phyloP scores from a whole-genome alignment of 2,888 invertebrate genomes.

The Platypus cylindrus region DNA sequence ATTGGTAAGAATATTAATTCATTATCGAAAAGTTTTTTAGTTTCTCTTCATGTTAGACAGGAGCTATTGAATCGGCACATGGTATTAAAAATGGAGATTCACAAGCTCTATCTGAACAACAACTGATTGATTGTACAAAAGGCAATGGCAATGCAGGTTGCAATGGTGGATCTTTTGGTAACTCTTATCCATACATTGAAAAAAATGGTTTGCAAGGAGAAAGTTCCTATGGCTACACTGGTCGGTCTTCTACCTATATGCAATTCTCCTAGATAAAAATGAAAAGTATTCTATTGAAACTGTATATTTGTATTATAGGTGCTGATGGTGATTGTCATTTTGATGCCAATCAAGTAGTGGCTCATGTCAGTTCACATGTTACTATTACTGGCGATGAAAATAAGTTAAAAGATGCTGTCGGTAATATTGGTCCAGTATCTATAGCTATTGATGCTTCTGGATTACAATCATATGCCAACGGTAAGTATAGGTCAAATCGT shows the following conservation, averaged over 20 bases:
- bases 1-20: no score
- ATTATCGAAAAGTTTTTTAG: no score
- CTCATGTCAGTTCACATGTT: slow-evolving; percentile 6
- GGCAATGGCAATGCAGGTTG: slow-evolving; percentile 7
- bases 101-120: slow-evolving; percentile 13
- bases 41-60: no score
- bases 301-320: no score
- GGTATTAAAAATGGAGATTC: slow-evolving; percentile 8
- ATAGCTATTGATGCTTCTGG: slow-evolving; percentile 11
- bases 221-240: background rate
- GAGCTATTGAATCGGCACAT: slow-evolving; percentile 12
- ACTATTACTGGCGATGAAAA: slow-evolving; percentile 6
- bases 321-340: slow-evolving; percentile 4
- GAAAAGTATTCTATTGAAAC: no score
- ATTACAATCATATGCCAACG: slow-evolving; percentile 6
- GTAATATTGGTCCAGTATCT: slow-evolving; percentile 10
- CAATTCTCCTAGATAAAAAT: no score
- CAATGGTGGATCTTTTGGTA: slow-evolving; percentile 10
- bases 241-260: no score
- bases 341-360: slow-evolving; percentile 7
- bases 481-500: no score
- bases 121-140: slow-evolving; percentile 14
- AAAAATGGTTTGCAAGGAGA: background rate
- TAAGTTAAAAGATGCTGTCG: slow-evolving; percentile 10
- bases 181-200: slow-evolving; percentile 13